Evolutionary conservation across 2,888 invertebrate species (phyloP), one percentile per base, ranked within the genome.

Genomic region (Rhopalosiphum nymphaeae): DNA sequence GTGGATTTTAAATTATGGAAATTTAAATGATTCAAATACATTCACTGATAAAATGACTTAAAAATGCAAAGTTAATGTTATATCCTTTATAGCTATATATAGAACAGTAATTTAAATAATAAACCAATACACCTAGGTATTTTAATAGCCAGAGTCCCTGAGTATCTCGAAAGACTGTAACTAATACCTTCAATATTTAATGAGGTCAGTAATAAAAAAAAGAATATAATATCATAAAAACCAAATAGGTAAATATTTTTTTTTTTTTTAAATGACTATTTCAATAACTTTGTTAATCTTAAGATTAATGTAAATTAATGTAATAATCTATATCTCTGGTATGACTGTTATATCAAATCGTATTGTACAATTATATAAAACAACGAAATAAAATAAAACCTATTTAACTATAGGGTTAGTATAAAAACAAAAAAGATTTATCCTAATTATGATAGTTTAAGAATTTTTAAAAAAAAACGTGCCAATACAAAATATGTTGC

Each of bases 31-130:
- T 78, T 78, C 78, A 78, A 78, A 36, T 36, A 78, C 78, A 36
- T 36, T 78, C 78, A 78, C 78, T 42, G 78, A 78, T 78, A 78
- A 78, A 78, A 78, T 78, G 78, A 78, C 36, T 78, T 36, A 78
- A 78, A 78, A 78, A 78, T 78, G 36, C 78, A 78, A 78, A 78
- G 78, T 78, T 78, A 78, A 78, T 78, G 78, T 78, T 78, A 21
- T 78, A 36, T 36, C 78, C 78, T 36, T 21, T 42, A 78, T 78
- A 36, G 36, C 78, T 78, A 42, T 78, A 78, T 21, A 78, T 36
- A 36, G 21, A 78, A 78, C 78, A 78, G 78, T 36, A 36, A 78
- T 78, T 78, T 78, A 78, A 78, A 78, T 78, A 78, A 78, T 78
- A 78, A 78, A 42, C 78, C 78, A 78, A 78, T 78, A 78, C 21